A percentile compares a stretch with the other conserved stretches of the same genome.
These are phyloP conservation scores for Noctilio leporinus DNA, from an alignment of 2,113 vertebrate species.

Conservation along the genomic window DNA sequence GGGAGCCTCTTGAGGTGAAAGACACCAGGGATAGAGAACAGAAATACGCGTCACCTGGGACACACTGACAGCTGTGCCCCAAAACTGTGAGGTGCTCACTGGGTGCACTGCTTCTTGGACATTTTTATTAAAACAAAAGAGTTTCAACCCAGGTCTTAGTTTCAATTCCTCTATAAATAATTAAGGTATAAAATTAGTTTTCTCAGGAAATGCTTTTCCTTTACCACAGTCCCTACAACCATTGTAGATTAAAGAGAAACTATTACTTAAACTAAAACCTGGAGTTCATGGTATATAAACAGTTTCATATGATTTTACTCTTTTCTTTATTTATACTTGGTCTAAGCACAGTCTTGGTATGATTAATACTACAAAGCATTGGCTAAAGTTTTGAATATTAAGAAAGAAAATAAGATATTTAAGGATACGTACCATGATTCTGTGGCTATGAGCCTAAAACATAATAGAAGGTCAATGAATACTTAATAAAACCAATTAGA, in stretches of 20 bases:
- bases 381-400: neutral
- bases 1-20: neutral
- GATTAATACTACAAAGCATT: neutral
- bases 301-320: neutral
- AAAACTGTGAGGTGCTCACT: fast-evolving
- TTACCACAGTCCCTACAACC: neutral
- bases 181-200: neutral
- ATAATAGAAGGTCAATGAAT: neutral
- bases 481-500: neutral
- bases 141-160: neutral
- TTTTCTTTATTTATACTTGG: neutral
- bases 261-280: neutral
- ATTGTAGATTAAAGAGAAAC: neutral
- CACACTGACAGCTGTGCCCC: neutral
- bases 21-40: neutral
- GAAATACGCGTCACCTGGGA: neutral
- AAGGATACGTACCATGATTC: neutral
- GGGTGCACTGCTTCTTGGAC: neutral
- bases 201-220: neutral
- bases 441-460: neutral
- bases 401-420: neutral
- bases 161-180: neutral
- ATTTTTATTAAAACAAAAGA: neutral
- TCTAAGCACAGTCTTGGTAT: neutral
- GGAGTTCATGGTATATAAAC: neutral